These are phyloP conservation scores for Gymnopithys bicolor DNA, from an alignment of 2,797 vertebrate species.

Conservation along the genomic window DNA sequence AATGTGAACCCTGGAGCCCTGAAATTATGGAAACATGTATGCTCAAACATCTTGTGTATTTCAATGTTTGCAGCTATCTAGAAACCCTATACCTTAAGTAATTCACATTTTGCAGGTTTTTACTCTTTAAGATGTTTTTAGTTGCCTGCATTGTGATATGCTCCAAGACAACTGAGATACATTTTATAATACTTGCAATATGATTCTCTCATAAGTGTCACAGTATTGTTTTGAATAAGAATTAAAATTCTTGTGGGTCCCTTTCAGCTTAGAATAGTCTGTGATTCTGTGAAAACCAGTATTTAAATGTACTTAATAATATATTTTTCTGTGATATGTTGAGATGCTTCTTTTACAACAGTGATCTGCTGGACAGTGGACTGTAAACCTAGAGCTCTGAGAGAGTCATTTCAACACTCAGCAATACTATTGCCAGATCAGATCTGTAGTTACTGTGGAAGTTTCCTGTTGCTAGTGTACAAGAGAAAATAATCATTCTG, in stretches of 20 bases:
- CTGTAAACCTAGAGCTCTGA: background rate
- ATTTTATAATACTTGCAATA: background rate
- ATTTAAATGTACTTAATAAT: background rate
- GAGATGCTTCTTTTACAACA: background rate
- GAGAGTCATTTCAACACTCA: background rate
- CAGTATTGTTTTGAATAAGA: background rate
- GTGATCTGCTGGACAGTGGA: background rate
- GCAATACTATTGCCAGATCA: background rate
- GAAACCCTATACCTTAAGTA: background rate
- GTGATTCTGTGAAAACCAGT: background rate
- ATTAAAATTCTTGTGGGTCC: background rate
- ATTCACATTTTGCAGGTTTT: background rate
- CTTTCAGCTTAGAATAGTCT: no score
- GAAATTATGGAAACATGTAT: background rate
- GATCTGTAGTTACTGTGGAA: background rate
- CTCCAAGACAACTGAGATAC: background rate
- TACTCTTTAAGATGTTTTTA: background rate
- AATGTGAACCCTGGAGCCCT: background rate
- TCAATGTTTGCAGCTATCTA: background rate
- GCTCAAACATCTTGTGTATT: background rate
- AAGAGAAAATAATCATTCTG: constrained; percentile 18
- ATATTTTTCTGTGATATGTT: background rate
- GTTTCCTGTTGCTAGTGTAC: background rate
- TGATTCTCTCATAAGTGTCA: background rate
- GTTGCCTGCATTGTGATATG: background rate